A percentile compares a stretch with the other conserved stretches of the same genome.
phyloP scores from a whole-genome alignment of 1,140 invertebrate genomes.

The Drosophila fuyamai region DNA sequence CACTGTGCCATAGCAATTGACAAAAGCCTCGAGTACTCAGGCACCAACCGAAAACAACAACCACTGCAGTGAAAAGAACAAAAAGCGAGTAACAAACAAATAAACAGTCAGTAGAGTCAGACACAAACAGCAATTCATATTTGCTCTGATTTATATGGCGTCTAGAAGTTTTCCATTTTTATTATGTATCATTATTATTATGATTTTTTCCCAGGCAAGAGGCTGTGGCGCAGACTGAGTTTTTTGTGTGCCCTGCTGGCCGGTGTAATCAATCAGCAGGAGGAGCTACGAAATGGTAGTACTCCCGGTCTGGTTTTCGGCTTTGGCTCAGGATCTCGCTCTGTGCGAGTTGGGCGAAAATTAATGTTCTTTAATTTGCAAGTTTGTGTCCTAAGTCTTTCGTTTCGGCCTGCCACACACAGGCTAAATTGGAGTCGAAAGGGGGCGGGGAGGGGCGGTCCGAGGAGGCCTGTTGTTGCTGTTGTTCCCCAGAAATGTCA shows the following conservation, averaged over 20 bases:
- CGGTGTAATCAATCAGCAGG: conserved; percentile 74
- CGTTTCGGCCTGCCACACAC: conserved; percentile 70
- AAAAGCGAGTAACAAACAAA: conserved; percentile 69
- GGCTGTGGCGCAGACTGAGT: conserved; percentile 5
- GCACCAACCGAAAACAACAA: conserved; percentile 28
- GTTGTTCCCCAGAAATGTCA: conserved; percentile 76
- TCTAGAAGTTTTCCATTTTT: conserved; percentile 84
- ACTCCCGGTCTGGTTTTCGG: conserved; percentile 28
- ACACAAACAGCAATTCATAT: conserved; percentile 80
- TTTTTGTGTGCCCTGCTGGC: conserved; percentile 21
- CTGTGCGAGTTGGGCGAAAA: conserved; percentile 57
- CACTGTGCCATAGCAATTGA: conserved; percentile 48
- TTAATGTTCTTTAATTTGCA: conserved; percentile 83
- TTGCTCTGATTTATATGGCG: conserved; percentile 83
- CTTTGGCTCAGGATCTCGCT: conserved; percentile 13
- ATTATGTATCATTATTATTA: conserved; percentile 83
- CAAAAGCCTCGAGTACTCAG: conserved; percentile 53
- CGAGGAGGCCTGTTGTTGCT: conserved; percentile 23
- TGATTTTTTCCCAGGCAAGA: conserved; percentile 63
- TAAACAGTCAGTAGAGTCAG: conserved; percentile 67
- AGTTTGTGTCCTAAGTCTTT: conserved; percentile 83
- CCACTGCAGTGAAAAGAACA: conserved; percentile 62
- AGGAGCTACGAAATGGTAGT: conserved; percentile 27
- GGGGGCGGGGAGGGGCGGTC: neutral
- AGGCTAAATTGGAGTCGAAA: conserved; percentile 37